Percentiles rank a stretch among this genome's conserved stretches.
These are phyloP conservation scores for Luscinia megarhynchos DNA, from an alignment of 2,797 vertebrate genomes.

Conservation along the genomic window DNA sequence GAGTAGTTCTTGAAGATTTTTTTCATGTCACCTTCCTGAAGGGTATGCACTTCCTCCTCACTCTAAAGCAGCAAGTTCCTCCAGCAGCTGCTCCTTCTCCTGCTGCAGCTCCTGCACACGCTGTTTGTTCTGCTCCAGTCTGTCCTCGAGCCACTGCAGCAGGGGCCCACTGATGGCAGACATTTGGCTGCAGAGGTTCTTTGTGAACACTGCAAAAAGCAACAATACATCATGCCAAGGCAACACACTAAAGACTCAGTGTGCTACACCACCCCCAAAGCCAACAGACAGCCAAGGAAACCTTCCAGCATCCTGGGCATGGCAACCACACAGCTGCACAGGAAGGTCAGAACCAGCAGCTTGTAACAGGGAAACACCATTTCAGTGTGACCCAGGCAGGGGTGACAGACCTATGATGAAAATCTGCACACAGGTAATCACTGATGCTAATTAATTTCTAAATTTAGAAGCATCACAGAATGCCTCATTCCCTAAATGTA, in stretches of 20 bases:
- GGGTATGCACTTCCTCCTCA: slow-evolving; percentile 52
- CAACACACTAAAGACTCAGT: neutral
- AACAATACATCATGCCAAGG: neutral
- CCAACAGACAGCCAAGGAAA: neutral
- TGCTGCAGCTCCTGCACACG: slow-evolving; percentile 86
- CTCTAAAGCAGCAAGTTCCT: slow-evolving; percentile 84
- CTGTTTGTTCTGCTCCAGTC: slow-evolving; percentile 92
- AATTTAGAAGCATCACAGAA: neutral
- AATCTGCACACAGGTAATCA: neutral
- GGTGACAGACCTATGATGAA: neutral
- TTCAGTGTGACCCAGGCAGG: neutral
- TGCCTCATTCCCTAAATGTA: neutral
- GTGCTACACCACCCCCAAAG: neutral
- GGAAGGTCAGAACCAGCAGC: neutral
- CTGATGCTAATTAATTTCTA: neutral
- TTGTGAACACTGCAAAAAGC: slow-evolving; percentile 88
- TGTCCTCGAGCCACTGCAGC: slow-evolving; percentile 96
- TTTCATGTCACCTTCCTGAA: neutral
- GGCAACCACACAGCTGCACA: neutral
- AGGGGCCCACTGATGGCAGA: slow-evolving; percentile 95
- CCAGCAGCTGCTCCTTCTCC: slow-evolving; percentile 88
- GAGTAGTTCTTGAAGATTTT: neutral
- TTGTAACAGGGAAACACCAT: neutral
- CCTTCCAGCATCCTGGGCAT: neutral
- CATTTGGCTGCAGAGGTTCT: slow-evolving; percentile 99